A percentile compares a stretch with the other conserved stretches of the same genome.
Evolutionary conservation across 2,113 vertebrate species (phyloP).

Genomic region (Falco punctatus): DNA sequence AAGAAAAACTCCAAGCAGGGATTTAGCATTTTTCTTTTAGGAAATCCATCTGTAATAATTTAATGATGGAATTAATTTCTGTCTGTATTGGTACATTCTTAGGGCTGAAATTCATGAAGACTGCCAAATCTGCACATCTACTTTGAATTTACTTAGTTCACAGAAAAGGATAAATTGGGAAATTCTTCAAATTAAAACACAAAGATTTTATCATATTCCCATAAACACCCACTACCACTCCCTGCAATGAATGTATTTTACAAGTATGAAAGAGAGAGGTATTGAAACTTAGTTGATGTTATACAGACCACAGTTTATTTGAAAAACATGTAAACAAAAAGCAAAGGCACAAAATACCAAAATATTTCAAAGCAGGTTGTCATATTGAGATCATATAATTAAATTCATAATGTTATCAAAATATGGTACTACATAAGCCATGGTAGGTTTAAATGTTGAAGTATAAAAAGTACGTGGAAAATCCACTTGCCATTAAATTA

Average conservation of each 20-base stretch:
- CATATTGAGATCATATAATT: background rate
- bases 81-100: background rate
- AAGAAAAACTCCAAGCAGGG: background rate
- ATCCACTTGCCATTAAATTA: background rate
- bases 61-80: background rate
- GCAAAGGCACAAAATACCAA: background rate
- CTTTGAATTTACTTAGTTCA: background rate
- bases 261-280: background rate
- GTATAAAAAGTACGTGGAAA: background rate
- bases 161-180: background rate
- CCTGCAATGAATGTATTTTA: background rate
- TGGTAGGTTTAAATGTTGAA: background rate
- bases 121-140: background rate
- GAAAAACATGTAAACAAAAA: background rate
- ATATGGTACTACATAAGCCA: background rate
- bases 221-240: background rate
- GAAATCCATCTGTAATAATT: background rate
- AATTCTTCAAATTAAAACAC: background rate
- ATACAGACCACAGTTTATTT: slow-evolving; percentile 29
- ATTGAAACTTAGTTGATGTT: background rate
- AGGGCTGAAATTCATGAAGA: background rate
- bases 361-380: background rate
- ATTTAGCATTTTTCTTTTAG: background rate
- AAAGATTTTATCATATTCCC: background rate
- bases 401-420: background rate